Evolutionary conservation across 1,140 invertebrate species (phyloP), one percentile per base, ranked within the genome.

Genomic region (Conus ventricosus): DNA sequence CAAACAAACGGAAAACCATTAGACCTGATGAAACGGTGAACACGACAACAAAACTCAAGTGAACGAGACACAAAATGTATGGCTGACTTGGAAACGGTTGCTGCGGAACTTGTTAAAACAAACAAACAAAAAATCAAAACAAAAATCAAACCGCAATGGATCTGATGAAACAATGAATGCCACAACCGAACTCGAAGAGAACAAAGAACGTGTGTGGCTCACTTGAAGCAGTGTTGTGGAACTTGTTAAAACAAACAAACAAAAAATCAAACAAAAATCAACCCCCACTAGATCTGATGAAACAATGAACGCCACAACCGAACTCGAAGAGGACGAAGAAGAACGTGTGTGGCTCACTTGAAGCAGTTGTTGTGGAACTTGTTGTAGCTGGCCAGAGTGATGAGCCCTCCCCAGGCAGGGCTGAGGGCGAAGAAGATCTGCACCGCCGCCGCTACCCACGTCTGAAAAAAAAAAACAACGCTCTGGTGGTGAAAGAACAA

Each of bases 301-400:
- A 67, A 67, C 11, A 15, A 67, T 15, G 20, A 13, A 67, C 60
- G 60, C 20, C 60, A 15, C 39, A 39, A 39, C 39, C 0, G 39
- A 39, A 39, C 60, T 23, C 71, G 1, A 75, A 23, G n/a, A 75
- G 13, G 71, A 20, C 60, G 60, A 63, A 13, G 60, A 63, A 13
- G 60, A 63, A 13, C 1, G 4, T 63, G 60, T n/a, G 82, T 20
- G 27, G 91, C 95, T 93, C 91, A 96, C 96, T 95, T 95, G 90
- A 96, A 95, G 89, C 96, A 96, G 91, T 96, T 96, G 89, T 96
- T 96, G 90, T 96, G 96, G 90, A 96, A 96, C 86, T 96, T 94
- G 91, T 96, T 96, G 91, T 96, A 96, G 90, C 96, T 96, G 84
- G 96, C 95, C 15, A 96, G 91, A 51, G 96, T 96, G 71, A 96